Evolutionary conservation across 2,888 invertebrate genomes (phyloP).

Genomic region (Argyresthia albistria): DNA sequence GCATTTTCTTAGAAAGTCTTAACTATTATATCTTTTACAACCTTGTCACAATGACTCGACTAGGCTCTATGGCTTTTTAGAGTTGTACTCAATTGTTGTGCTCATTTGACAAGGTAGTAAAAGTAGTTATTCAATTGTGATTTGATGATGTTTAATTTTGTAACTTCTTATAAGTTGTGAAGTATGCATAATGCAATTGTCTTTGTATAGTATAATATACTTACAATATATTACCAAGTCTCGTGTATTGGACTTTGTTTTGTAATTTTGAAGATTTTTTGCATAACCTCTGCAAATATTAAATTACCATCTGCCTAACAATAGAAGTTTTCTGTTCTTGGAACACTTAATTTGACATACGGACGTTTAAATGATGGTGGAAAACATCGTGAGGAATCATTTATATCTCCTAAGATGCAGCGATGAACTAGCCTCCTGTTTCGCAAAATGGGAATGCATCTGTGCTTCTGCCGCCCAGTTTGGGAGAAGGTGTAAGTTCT

Average conservation of each 20-base stretch:
- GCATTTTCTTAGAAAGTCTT: constrained; percentile 11
- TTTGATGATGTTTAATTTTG: neutral
- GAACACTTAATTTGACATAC: too few relatives aligned
- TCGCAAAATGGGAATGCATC: too few relatives aligned
- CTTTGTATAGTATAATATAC: neutral
- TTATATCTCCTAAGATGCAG: too few relatives aligned
- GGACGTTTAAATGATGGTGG: too few relatives aligned
- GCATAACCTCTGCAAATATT: neutral
- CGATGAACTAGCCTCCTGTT: too few relatives aligned
- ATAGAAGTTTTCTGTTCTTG: neutral
- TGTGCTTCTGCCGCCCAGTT: too few relatives aligned
- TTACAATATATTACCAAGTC: neutral
- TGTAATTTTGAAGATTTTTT: neutral
- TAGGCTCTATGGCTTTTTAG: constrained; percentile 1
- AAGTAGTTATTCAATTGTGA: constrained; percentile 4
- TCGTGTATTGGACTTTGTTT: neutral
- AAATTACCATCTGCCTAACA: neutral
- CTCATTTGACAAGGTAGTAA: constrained; percentile 30
- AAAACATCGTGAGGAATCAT: too few relatives aligned
- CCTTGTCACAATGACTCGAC: constrained; percentile 25
- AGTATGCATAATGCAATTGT: neutral
- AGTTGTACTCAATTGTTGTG: constrained; percentile 16
- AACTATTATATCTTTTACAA: constrained; percentile 36
- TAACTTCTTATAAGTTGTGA: neutral
- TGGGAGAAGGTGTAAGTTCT: too few relatives aligned